Conservation (phyloP, 2,888 invertebrate genomes). For the Tortrix viridana region DNA sequence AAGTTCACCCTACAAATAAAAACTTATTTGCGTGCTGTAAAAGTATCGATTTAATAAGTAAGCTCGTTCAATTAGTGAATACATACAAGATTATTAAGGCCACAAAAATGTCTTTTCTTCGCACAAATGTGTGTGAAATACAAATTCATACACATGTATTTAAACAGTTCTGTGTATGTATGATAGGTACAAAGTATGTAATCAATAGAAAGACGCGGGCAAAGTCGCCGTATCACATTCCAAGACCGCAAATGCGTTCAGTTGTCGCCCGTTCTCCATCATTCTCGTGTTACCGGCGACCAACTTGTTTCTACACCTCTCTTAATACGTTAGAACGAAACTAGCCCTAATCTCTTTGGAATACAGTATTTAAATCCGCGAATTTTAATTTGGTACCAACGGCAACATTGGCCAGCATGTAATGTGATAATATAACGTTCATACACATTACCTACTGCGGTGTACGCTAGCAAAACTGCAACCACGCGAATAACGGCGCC, state of each 20-base stretch:
- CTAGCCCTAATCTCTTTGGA: slow-evolving; percentile 48
- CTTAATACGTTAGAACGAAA: slow-evolving; percentile 47
- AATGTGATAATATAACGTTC: slow-evolving; percentile 50
- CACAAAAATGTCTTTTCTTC: slow-evolving; percentile 51
- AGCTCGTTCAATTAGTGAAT: slow-evolving; percentile 42
- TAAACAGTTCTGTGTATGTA: not conserved
- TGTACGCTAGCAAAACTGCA: slow-evolving; percentile 27
- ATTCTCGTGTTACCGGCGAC: slow-evolving; percentile 63
- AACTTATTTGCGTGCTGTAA: slow-evolving; percentile 46
- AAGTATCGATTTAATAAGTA: slow-evolving; percentile 45
- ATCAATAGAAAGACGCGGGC: slow-evolving; percentile 53
- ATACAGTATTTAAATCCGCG: slow-evolving; percentile 43
- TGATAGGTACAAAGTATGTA: slow-evolving; percentile 41
- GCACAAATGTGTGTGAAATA: slow-evolving; percentile 29
- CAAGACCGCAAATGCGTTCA: slow-evolving; percentile 59
- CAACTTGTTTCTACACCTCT: slow-evolving; percentile 49
- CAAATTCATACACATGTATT: slow-evolving; percentile 13
- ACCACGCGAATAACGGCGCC: not conserved
- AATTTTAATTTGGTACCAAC: slow-evolving; percentile 39
- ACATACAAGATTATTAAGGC: slow-evolving; percentile 52
- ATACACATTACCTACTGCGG: slow-evolving; percentile 45
- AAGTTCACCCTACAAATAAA: slow-evolving; percentile 39
- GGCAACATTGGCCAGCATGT: slow-evolving; percentile 52
- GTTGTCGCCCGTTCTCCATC: slow-evolving; percentile 57
- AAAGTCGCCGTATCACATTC: slow-evolving; percentile 54